Percentiles rank a stretch among this genome's conserved stretches.
These are phyloP conservation scores for Bugula neritina DNA, from an alignment of 2,888 invertebrate genomes.

Conservation along the genomic window DNA sequence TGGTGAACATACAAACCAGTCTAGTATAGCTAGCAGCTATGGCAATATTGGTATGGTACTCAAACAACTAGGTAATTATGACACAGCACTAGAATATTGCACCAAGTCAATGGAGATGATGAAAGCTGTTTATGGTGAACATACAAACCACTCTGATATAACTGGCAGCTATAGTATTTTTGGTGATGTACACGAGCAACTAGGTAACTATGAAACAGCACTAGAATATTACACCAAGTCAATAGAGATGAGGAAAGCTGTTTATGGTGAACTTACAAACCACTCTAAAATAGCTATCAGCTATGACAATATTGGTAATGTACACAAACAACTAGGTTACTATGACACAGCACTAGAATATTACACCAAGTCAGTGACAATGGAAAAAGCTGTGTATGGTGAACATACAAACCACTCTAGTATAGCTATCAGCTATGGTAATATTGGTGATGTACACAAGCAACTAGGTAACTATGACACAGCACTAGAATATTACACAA, in stretches of 20 bases:
- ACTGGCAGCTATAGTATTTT: background rate
- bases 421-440: constrained; percentile 7
- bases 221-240: constrained; percentile 1
- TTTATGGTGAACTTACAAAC: constrained; percentile 14
- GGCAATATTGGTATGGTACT: background rate
- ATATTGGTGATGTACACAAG: background rate
- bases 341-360: background rate
- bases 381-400: constrained; percentile 5
- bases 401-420: background rate
- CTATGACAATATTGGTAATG: background rate
- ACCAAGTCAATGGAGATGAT: background rate
- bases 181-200: background rate
- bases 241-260: background rate
- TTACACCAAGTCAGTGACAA: background rate
- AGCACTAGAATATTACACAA: constrained; percentile 7
- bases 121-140: background rate
- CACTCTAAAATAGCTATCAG: background rate
- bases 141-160: background rate
- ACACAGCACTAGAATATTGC: background rate
- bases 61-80: background rate
- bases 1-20: too few relatives aligned
- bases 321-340: background rate
- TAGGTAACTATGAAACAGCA: background rate
- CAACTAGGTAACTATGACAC: background rate
- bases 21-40: too few relatives aligned